phyloP scores from a whole-genome alignment of 2,797 vertebrate species.

The Melanotaenia boesemani region DNA sequence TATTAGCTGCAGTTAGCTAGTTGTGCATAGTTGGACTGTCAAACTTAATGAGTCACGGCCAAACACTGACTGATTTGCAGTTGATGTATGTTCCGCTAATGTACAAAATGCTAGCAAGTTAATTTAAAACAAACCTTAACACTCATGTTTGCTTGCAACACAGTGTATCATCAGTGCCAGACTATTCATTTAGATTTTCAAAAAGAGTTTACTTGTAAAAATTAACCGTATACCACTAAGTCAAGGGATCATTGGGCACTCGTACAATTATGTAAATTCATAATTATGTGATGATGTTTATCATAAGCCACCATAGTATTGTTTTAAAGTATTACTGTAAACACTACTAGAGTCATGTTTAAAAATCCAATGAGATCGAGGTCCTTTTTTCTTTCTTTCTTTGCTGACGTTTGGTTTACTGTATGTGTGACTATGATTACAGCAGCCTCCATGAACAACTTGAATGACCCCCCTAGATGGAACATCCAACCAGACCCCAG shows the following conservation, averaged over 20 bases:
- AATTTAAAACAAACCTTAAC: neutral
- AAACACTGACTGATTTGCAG: neutral
- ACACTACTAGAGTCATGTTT: neutral
- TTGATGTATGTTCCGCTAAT: neutral
- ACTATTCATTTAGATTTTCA: neutral
- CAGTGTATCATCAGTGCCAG: neutral
- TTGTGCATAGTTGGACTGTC: conserved; percentile 40
- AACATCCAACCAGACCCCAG: conserved; percentile 91
- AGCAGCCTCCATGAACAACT: conserved; percentile 91
- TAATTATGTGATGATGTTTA: neutral
- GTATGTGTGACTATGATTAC: conserved; percentile 23
- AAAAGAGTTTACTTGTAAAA: neutral
- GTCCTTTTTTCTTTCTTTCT: neutral
- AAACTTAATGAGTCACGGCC: conserved; percentile 14
- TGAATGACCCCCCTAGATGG: conserved; percentile 96
- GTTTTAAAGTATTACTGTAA: neutral
- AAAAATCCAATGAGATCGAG: neutral
- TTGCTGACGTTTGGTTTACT: conserved; percentile 5
- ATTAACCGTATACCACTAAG: neutral
- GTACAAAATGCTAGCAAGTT: neutral
- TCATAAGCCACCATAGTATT: neutral
- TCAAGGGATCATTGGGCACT: neutral
- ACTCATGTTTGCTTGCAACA: neutral
- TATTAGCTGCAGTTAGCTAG: conserved; percentile 58
- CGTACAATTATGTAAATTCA: neutral